phyloP scores from a whole-genome alignment of 2,113 vertebrate species.

The Mellivora capensis region DNA sequence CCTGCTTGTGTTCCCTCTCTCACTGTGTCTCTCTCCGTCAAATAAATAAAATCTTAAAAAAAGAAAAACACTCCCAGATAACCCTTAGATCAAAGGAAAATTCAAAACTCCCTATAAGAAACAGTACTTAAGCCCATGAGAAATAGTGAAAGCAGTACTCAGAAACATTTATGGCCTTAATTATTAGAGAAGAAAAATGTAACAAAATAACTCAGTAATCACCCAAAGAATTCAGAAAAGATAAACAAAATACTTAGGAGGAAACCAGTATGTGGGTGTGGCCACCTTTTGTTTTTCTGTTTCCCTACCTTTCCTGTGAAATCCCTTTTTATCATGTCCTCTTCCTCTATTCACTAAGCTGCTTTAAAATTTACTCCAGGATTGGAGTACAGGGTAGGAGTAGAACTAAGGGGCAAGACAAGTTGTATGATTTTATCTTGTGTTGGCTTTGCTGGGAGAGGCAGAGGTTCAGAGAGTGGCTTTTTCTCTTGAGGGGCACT shows the following conservation, averaged over 20 bases:
- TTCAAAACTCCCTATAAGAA: background rate
- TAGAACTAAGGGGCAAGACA: background rate
- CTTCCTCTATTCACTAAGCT: background rate
- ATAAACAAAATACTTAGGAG: background rate
- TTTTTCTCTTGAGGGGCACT: background rate
- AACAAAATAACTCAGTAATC: background rate
- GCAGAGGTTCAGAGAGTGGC: background rate
- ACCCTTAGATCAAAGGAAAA: background rate
- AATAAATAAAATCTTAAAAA: no score
- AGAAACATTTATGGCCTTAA: background rate
- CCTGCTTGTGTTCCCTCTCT: no score
- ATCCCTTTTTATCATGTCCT: background rate
- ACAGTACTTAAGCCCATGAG: background rate
- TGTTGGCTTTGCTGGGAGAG: background rate
- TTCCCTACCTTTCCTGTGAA: background rate
- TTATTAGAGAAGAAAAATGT: background rate
- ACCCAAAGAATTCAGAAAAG: background rate
- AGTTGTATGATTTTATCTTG: background rate
- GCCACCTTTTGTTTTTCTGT: background rate
- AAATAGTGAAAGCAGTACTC: background rate
- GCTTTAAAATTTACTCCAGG: background rate
- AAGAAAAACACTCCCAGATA: background rate
- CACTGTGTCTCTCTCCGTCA: no score
- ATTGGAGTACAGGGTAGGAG: background rate
- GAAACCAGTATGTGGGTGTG: background rate